A percentile compares a stretch with the other conserved stretches of the same genome.
phyloP scores from a whole-genome alignment of 2,888 invertebrate genomes.

The Phanerotoma sp. region DNA sequence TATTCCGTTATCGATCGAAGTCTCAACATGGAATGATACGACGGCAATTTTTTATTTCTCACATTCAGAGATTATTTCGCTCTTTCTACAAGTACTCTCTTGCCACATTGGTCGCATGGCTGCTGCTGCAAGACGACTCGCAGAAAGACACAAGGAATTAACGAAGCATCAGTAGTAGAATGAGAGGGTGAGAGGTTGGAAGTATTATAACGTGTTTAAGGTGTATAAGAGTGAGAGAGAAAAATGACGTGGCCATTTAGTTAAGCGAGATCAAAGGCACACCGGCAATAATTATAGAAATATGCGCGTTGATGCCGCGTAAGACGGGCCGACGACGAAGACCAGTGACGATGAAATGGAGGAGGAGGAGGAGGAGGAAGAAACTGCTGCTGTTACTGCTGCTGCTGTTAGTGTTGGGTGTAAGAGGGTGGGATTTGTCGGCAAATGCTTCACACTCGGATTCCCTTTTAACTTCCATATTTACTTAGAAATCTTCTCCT shows the following conservation, averaged over 20 bases:
- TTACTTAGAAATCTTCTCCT: slow-evolving; percentile 17
- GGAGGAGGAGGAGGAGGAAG: too few relatives aligned
- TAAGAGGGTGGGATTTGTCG: slow-evolving; percentile 33
- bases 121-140: neutral
- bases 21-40: slow-evolving; percentile 30
- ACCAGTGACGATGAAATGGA: slow-evolving; percentile 13
- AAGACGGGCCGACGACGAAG: too few relatives aligned
- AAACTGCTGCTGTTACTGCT: too few relatives aligned
- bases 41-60: too few relatives aligned
- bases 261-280: slow-evolving; percentile 51
- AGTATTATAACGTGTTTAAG: too few relatives aligned
- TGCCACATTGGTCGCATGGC: too few relatives aligned
- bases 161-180: slow-evolving; percentile 20
- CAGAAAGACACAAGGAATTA: slow-evolving; percentile 23
- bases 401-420: slow-evolving; percentile 17
- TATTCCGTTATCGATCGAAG: slow-evolving; percentile 48
- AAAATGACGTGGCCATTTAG: slow-evolving; percentile 37
- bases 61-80: slow-evolving; percentile 12
- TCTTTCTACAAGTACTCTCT: neutral
- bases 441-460: slow-evolving; percentile 13
- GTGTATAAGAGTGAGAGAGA: slow-evolving; percentile 30
- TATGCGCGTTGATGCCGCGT: slow-evolving; percentile 51
- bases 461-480: slow-evolving; percentile 21
- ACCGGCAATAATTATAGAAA: slow-evolving; percentile 58
- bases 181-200: slow-evolving; percentile 10